A percentile compares a stretch with the other conserved stretches of the same genome.
Conservation (phyloP, 2,797 vertebrate genomes). For the Sebastes glaucus region DNA sequence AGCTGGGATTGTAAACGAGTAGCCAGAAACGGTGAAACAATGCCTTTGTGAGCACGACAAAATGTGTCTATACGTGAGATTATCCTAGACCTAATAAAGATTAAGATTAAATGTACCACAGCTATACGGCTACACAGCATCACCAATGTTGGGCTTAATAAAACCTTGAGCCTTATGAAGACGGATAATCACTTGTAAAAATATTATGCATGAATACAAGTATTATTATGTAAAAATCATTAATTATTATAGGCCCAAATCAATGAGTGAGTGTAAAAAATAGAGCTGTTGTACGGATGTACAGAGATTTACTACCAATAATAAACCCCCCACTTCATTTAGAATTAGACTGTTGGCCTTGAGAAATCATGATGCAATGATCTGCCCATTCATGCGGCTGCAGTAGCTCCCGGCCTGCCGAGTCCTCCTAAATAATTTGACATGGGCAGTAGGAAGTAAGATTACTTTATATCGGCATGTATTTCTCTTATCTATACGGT, state of each 20-base stretch:
- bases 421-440: conserved; percentile 76
- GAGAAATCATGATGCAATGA: conserved; percentile 50
- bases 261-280: neutral
- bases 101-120: neutral
- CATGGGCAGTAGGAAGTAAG: conserved; percentile 68
- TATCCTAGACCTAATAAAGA: neutral
- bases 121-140: neutral
- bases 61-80: neutral
- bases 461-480: conserved; percentile 73
- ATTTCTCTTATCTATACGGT: conserved; percentile 78
- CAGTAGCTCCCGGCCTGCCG: conserved; percentile 50
- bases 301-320: conserved; percentile 14
- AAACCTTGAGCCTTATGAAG: neutral
- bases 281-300: neutral
- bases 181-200: neutral
- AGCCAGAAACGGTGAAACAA: neutral
- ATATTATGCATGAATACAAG: neutral
- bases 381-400: conserved; percentile 47
- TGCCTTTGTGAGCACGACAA: neutral
- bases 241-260: neutral
- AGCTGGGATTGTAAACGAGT: too few relatives aligned
- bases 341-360: conserved; percentile 31
- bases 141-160: neutral
- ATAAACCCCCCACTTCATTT: conserved; percentile 31
- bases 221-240: neutral